Evolutionary conservation across 2,888 invertebrate species (phyloP), one percentile per base, ranked within the genome.

Genomic region (Laothoe populi): DNA sequence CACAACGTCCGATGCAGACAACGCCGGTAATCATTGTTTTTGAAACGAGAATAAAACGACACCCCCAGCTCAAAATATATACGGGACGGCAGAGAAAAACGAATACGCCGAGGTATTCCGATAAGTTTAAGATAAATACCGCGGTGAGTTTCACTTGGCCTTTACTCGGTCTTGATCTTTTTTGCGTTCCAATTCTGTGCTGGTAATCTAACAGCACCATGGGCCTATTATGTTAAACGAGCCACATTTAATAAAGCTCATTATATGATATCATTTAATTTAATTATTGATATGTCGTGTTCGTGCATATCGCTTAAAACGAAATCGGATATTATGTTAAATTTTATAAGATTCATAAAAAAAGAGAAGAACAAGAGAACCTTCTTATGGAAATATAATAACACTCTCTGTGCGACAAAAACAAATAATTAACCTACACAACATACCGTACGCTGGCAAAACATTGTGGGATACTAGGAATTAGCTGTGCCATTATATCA

Each of bases 101-200:
- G 84, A 88, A 83, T 70, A 82, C 76, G 78, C 77, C 79, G 81
- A 74, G 81, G 86, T 86, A 87, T 88, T 86, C 84, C 84, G 89
- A 91, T 90, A 90, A 87, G 79, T 87, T 88, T 83, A 89, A 88
- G 90, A 90, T 91, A 90, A 91, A 91, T 90, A 90, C 86, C 86
- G 81, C 81, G 83, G 81, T 72, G 82, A 86, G 86, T 87, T 86
- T 85, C 79, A 85, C 84, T 87, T 81, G 83, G 79, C 78, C 79
- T 83, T 84, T 82, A 79, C 81, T 82, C 69, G 71, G 69, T 68
- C 70, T 64, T 73, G 70, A 78, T 74, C 65, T 84, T 85, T 83
- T 83, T 83, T 81, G 69, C 72, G 75, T 77, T 83, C 76, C 82
- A 78, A 81, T 84, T 82, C 77, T 77, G 77, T 70, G 69, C 73